Conservation (phyloP, 2,797 vertebrate species). For the Hylomyscus alleni region DNA sequence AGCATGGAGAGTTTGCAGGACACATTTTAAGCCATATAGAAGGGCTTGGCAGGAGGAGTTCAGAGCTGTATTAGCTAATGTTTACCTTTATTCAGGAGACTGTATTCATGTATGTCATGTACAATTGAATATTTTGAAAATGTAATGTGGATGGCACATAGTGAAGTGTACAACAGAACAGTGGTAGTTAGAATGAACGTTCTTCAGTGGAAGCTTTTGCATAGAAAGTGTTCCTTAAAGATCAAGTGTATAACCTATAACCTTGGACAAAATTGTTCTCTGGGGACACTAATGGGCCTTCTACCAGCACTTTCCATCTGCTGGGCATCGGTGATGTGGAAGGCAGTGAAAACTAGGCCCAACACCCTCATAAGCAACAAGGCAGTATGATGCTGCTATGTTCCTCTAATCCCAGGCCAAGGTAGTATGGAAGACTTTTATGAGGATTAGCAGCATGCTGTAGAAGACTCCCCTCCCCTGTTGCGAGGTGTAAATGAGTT, state of each 20-base stretch:
- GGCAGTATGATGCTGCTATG: background rate
- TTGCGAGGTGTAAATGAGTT: background rate
- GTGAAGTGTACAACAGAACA: background rate
- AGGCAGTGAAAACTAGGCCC: background rate
- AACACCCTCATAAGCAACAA: background rate
- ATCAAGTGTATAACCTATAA: background rate
- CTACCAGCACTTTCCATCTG: background rate
- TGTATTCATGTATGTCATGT: background rate
- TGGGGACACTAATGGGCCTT: background rate
- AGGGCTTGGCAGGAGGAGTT: background rate
- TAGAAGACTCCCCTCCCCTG: no score
- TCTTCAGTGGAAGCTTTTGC: background rate
- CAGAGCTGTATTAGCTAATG: background rate
- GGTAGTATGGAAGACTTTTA: background rate
- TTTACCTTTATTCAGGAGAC: background rate
- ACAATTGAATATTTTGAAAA: background rate
- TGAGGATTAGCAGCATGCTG: background rate
- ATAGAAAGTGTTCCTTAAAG: slow-evolving; percentile 2
- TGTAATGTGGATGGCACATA: background rate
- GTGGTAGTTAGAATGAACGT: background rate
- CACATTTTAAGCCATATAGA: background rate
- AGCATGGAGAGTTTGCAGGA: background rate
- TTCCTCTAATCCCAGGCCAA: background rate
- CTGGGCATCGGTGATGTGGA: background rate
- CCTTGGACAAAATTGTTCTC: background rate